Conservation (phyloP, 2,113 vertebrate genomes). For the Serilophus lunatus region DNA sequence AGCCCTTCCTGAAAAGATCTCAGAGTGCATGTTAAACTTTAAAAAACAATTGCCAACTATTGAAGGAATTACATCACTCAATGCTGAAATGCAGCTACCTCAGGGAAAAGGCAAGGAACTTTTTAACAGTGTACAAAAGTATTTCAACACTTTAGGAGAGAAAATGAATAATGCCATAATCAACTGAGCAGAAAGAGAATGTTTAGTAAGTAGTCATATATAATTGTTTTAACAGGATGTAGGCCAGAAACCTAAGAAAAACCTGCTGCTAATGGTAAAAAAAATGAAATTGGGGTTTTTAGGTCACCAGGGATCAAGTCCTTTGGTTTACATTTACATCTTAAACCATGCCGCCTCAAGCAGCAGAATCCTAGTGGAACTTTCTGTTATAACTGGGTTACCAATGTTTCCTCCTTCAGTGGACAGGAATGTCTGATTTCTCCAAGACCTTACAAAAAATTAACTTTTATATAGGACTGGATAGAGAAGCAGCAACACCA, state of each 20-base stretch:
- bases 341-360: not conserved
- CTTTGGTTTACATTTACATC: not conserved
- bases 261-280: not conserved
- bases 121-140: not conserved
- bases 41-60: not conserved
- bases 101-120: not conserved
- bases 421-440: not conserved
- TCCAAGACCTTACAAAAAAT: not conserved
- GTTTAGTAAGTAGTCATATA: not conserved
- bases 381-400: not conserved
- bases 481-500: not conserved
- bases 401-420: not conserved
- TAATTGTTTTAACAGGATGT: not conserved
- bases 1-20: not conserved
- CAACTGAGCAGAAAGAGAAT: conserved; percentile 28
- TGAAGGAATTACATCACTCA: not conserved
- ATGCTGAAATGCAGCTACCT: not conserved
- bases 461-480: not conserved
- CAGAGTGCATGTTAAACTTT: not conserved
- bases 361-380: not conserved
- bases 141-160: conserved; percentile 2
- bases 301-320: not conserved
- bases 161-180: conserved; percentile 29
- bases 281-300: not conserved
- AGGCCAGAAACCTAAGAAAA: not conserved